Evolutionary conservation across 2,888 invertebrate genomes (phyloP).

Genomic region (Cryptocephalus primarius): DNA sequence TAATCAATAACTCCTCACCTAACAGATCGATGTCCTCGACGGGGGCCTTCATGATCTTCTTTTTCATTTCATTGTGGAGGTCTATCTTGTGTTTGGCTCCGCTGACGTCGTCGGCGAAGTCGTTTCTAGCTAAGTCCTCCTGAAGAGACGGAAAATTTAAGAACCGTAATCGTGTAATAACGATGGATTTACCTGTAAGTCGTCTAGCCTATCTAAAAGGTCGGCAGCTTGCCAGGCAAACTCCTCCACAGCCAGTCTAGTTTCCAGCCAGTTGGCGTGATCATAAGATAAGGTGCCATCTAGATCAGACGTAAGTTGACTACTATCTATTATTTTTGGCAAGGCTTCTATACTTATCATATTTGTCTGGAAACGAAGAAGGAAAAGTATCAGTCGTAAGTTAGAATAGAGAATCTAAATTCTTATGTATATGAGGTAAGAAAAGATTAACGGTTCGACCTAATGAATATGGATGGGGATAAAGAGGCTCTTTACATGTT

Average conservation of each 20-base stretch:
- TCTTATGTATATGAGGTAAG: too few species aligned
- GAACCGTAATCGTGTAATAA: background rate
- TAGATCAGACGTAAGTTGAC: constrained; percentile 87
- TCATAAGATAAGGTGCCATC: constrained; percentile 92
- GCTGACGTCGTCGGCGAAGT: constrained; percentile 89
- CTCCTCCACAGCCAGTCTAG: constrained; percentile 87
- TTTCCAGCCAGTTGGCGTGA: constrained; percentile 95
- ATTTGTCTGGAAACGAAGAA: constrained; percentile 63
- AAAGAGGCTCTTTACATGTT: too few species aligned
- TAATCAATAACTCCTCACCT: constrained; percentile 44
- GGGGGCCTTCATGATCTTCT: constrained; percentile 85
- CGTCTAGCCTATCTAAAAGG: constrained; percentile 82
- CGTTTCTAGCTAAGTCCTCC: constrained; percentile 84
- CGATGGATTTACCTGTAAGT: constrained; percentile 40
- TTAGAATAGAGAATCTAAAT: background rate
- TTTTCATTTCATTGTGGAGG: constrained; percentile 87
- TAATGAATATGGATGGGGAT: too few species aligned
- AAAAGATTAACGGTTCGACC: too few species aligned
- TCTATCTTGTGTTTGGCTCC: constrained; percentile 88
- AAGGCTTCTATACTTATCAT: constrained; percentile 94
- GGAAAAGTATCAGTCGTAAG: constrained; percentile 3
- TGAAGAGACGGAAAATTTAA: constrained; percentile 36
- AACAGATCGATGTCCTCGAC: constrained; percentile 88
- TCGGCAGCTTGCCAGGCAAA: constrained; percentile 95
- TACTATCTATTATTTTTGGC: constrained; percentile 82